These are phyloP conservation scores for Linepithema humile DNA, from an alignment of 1,140 invertebrate genomes.

Conservation along the genomic window DNA sequence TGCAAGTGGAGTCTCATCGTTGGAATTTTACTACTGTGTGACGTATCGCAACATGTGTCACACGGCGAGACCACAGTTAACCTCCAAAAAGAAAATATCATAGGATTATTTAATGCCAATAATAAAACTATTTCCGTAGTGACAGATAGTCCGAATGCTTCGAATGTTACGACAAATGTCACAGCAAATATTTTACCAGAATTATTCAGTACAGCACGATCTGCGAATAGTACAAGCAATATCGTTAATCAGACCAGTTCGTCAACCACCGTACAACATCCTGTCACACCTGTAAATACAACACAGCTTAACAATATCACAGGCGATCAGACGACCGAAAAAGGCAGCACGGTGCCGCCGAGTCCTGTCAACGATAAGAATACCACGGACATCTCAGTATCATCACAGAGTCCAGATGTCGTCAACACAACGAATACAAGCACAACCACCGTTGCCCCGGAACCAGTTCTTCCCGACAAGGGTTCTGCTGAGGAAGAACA, in stretches of 20 bases:
- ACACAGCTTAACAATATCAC: not conserved
- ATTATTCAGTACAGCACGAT: not conserved
- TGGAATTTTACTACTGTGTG: slow-evolving; percentile 16
- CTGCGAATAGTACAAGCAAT: not conserved
- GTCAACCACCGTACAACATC: not conserved
- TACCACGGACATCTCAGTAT: slow-evolving; percentile 39
- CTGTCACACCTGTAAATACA: slow-evolving; percentile 3
- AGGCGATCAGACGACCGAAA: slow-evolving; percentile 52
- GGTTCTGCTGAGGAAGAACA: slow-evolving; percentile 97
- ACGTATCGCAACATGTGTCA: slow-evolving; percentile 5
- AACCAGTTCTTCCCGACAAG: slow-evolving; percentile 92
- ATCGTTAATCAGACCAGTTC: not conserved
- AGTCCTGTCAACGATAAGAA: slow-evolving; percentile 43
- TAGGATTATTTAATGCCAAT: no score
- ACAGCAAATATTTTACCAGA: not conserved
- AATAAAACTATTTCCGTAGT: not conserved
- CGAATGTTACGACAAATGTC: not conserved
- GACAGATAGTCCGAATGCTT: not conserved
- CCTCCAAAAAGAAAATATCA: slow-evolving; percentile 47
- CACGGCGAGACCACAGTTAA: slow-evolving; percentile 41
- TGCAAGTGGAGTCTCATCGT: slow-evolving; percentile 11
- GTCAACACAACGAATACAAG: slow-evolving; percentile 80
- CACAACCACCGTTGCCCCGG: slow-evolving; percentile 85
- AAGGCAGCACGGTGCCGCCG: not conserved
- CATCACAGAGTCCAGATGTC: slow-evolving; percentile 57